Percentiles rank a stretch among this genome's conserved stretches.
These are phyloP conservation scores for Psylliodes chrysocephalus DNA, from an alignment of 2,888 invertebrate genomes.

Conservation along the genomic window DNA sequence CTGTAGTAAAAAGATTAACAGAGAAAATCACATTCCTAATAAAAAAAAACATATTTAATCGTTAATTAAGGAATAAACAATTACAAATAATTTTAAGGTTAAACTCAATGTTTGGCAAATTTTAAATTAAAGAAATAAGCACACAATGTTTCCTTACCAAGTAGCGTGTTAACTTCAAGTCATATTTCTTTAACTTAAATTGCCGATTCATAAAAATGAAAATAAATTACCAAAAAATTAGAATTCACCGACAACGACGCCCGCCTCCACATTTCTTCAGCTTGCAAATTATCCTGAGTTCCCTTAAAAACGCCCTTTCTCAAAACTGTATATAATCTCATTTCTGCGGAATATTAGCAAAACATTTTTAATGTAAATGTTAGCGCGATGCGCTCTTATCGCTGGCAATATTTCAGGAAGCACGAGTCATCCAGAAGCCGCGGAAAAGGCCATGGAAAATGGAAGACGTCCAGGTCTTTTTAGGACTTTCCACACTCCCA, in stretches of 20 bases:
- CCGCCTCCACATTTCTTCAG: neutral
- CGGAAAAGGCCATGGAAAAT: conserved; percentile 23
- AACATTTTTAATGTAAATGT: conserved; percentile 26
- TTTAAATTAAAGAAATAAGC: too few species aligned
- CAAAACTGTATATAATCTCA: conserved; percentile 19
- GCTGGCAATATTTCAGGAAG: conserved; percentile 33
- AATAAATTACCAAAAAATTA: conserved; percentile 9
- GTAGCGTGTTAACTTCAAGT: neutral
- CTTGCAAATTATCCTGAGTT: neutral
- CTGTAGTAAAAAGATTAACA: too few species aligned
- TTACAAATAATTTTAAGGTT: too few species aligned
- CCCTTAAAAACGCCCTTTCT: conserved; percentile 4
- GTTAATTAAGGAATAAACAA: too few species aligned
- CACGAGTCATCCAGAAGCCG: conserved; percentile 22
- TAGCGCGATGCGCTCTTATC: conserved; percentile 26
- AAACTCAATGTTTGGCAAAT: too few species aligned
- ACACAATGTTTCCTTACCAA: too few species aligned
- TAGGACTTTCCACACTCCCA: conserved; percentile 34
- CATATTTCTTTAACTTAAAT: neutral
- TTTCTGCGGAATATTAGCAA: conserved; percentile 23
- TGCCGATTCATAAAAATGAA: neutral
- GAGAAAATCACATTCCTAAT: too few species aligned
- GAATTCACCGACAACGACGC: neutral
- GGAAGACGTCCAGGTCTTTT: conserved; percentile 37
- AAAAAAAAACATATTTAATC: too few species aligned